Evolutionary conservation across 1,140 invertebrate genomes (phyloP).

Genomic region (Lasaia peninsularis): DNA sequence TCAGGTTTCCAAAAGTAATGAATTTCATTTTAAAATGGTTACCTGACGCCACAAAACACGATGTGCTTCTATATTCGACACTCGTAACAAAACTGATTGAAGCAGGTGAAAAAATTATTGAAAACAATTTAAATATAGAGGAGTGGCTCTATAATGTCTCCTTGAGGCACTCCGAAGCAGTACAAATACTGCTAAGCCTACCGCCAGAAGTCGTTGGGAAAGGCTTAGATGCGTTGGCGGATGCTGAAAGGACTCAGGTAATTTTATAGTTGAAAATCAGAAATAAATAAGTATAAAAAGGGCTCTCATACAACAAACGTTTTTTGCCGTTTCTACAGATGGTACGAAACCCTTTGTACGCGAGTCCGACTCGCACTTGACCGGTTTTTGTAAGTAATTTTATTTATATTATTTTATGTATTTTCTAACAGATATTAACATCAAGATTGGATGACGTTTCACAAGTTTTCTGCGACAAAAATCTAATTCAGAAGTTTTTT

Average conservation of each 20-base stretch:
- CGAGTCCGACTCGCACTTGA: too few species aligned
- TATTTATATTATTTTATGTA: neutral
- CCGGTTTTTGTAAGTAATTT: too few species aligned
- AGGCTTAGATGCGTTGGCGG: constrained; percentile 61
- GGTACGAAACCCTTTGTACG: too few species aligned
- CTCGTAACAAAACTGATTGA: constrained; percentile 58
- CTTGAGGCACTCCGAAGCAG: constrained; percentile 48
- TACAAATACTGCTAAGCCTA: constrained; percentile 45
- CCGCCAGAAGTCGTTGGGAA: constrained; percentile 46
- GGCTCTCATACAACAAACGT: too few species aligned
- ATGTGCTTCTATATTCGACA: constrained; percentile 60
- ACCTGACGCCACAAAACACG: constrained; percentile 36
- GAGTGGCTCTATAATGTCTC: constrained; percentile 55
- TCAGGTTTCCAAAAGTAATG: constrained; percentile 52
- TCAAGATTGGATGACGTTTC: constrained; percentile 51
- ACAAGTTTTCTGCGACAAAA: constrained; percentile 72
- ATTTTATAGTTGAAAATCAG: too few species aligned
- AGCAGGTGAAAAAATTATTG: constrained; percentile 45
- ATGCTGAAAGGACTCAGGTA: constrained; percentile 67
- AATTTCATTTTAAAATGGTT: constrained; percentile 55
- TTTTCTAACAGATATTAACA: constrained; percentile 54
- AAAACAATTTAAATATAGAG: constrained; percentile 61
- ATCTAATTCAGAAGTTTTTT: constrained; percentile 70
- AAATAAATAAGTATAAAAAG: too few species aligned
- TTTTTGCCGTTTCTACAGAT: too few species aligned